Conservation (phyloP, 2,797 vertebrate genomes). For the Lateolabrax maculatus region DNA sequence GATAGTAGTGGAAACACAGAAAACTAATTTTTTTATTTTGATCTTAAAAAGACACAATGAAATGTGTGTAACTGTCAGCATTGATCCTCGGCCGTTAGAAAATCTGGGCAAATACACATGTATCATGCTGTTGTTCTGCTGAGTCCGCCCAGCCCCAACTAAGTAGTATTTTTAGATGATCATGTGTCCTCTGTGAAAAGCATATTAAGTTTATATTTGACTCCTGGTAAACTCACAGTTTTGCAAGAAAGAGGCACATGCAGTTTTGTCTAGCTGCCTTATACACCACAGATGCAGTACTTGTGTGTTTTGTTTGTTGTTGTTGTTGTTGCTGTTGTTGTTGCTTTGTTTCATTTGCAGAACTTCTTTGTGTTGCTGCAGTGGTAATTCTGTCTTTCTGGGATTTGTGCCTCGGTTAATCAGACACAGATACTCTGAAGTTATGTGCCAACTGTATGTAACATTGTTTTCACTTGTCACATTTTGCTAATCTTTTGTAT, state of each 20-base stretch:
- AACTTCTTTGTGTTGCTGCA: slow-evolving; percentile 18
- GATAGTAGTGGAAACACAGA: neutral
- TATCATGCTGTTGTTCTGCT: neutral
- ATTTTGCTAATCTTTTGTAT: slow-evolving; percentile 33
- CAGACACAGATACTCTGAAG: slow-evolving; percentile 30
- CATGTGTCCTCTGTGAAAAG: slow-evolving; percentile 8
- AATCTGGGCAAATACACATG: neutral
- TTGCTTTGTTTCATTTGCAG: slow-evolving; percentile 34
- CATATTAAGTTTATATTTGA: slow-evolving; percentile 19
- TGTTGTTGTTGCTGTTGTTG: neutral
- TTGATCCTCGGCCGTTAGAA: neutral
- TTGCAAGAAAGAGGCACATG: slow-evolving; percentile 53
- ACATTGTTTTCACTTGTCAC: slow-evolving; percentile 40
- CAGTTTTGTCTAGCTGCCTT: slow-evolving; percentile 78
- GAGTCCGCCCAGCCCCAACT: neutral
- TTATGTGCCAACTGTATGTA: slow-evolving; percentile 59
- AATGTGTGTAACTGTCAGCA: slow-evolving; percentile 21
- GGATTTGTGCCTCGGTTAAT: slow-evolving; percentile 41
- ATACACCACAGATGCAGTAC: slow-evolving; percentile 71
- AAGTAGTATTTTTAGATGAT: slow-evolving; percentile 20
- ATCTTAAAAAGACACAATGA: slow-evolving; percentile 1
- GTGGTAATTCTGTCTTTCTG: slow-evolving; percentile 39
- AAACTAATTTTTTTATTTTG: neutral
- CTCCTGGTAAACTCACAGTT: slow-evolving; percentile 3
- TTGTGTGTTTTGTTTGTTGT: slow-evolving; percentile 39